These are phyloP conservation scores for Argyresthia goedartella DNA, from an alignment of 2,888 invertebrate genomes.

Conservation along the genomic window DNA sequence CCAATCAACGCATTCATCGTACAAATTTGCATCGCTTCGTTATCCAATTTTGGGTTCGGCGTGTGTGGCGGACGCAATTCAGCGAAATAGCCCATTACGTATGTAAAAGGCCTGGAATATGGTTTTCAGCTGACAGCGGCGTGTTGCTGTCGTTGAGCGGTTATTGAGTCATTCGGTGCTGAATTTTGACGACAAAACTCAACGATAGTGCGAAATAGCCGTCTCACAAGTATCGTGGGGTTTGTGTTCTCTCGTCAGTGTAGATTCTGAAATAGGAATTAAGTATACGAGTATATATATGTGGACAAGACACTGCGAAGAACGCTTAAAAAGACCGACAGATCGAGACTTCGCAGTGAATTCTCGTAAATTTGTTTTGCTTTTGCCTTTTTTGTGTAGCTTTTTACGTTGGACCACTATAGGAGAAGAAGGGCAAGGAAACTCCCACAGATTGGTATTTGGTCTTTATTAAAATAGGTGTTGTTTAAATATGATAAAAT, in stretches of 20 bases:
- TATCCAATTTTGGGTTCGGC: background rate
- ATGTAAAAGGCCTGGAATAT: too few relatives aligned
- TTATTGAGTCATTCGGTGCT: background rate
- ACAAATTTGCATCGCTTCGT: background rate
- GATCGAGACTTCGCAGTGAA: too few relatives aligned
- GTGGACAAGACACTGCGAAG: too few relatives aligned
- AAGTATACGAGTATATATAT: too few relatives aligned
- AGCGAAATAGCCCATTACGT: constrained; percentile 1
- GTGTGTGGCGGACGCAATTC: background rate
- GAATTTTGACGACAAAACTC: background rate
- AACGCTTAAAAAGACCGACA: too few relatives aligned
- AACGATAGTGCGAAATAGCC: background rate
- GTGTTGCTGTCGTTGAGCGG: background rate
- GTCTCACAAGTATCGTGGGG: background rate
- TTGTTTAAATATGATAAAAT: too few relatives aligned
- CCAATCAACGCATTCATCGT: background rate
- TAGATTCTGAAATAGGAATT: background rate
- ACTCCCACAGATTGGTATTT: too few relatives aligned
- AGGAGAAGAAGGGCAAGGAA: too few relatives aligned
- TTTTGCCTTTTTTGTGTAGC: too few relatives aligned
- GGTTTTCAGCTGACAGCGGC: constrained; percentile 1
- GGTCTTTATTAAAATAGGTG: too few relatives aligned
- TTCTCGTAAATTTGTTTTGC: too few relatives aligned
- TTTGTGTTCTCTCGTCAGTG: background rate
- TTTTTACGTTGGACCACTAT: too few relatives aligned